These are phyloP conservation scores for Gonocerus acuteangulatus DNA, from an alignment of 2,888 invertebrate species.

Conservation along the genomic window DNA sequence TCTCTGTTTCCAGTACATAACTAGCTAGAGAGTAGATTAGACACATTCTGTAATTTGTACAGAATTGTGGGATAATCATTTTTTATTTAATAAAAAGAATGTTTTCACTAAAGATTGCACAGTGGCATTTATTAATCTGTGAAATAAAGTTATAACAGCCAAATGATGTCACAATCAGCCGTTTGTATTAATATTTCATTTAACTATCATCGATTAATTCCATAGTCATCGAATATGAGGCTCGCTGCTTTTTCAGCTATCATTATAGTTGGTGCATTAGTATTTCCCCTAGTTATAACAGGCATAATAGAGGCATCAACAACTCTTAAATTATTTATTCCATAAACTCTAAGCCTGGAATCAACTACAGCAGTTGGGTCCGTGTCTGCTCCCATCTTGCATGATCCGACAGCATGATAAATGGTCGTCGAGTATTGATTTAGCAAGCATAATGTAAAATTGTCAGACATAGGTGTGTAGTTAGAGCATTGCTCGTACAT, in stretches of 20 bases:
- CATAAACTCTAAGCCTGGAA: conserved; percentile 49
- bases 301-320: conserved; percentile 64
- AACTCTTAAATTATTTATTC: conserved; percentile 54
- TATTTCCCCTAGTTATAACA: conserved; percentile 56
- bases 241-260: conserved; percentile 65
- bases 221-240: conserved; percentile 51
- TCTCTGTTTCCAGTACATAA: no score
- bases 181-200: no score
- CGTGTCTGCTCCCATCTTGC: conserved; percentile 60
- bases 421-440: conserved; percentile 54
- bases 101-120: no score
- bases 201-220: no score
- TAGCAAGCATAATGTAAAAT: conserved; percentile 64
- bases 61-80: no score
- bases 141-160: no score
- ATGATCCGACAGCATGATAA: conserved; percentile 60
- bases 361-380: conserved; percentile 60
- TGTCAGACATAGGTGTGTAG: conserved; percentile 47
- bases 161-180: no score
- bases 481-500: conserved; percentile 46
- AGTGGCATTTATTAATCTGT: no score
- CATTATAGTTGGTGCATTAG: conserved; percentile 61
- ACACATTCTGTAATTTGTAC: no score
- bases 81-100: no score
- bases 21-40: no score